Evolutionary conservation across 2,888 invertebrate species (phyloP).

Genomic region (Nemotelus nigrinus): DNA sequence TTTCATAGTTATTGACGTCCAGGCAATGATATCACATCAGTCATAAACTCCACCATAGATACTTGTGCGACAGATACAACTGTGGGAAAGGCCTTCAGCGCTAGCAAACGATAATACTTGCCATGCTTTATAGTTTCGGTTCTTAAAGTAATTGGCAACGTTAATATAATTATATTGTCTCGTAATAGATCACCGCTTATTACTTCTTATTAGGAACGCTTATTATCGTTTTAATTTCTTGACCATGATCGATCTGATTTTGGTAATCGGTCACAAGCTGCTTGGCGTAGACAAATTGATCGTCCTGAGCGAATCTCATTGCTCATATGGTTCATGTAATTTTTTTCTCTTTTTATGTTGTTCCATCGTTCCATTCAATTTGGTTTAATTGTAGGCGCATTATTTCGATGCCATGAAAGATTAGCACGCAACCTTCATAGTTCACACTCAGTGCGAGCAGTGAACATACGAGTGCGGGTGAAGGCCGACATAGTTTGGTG

Average conservation of each 20-base stretch:
- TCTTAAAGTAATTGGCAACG: not conserved
- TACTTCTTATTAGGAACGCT: not conserved
- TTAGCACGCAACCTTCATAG: slow-evolving; percentile 6
- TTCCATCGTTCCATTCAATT: slow-evolving; percentile 19
- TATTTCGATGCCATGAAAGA: not conserved
- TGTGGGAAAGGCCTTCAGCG: not conserved
- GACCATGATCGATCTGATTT: slow-evolving; percentile 34
- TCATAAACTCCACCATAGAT: not conserved
- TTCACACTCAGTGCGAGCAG: not conserved
- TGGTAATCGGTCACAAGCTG: slow-evolving; percentile 1
- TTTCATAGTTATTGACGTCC: too few species aligned
- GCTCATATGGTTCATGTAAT: not conserved
- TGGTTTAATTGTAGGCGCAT: not conserved
- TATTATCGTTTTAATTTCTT: not conserved
- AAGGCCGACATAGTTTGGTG: slow-evolving; percentile 26
- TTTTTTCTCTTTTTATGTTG: not conserved
- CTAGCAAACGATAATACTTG: not conserved
- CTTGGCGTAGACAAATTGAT: not conserved
- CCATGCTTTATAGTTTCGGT: not conserved
- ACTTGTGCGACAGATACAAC: not conserved
- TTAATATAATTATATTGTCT: not conserved
- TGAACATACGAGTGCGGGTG: slow-evolving; percentile 5
- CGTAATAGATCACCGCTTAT: slow-evolving; percentile 11
- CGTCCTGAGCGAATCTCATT: not conserved
- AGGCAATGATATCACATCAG: too few species aligned